Evolutionary conservation across 1,140 invertebrate species (phyloP), one percentile per base, ranked within the genome.

Genomic region (Lutraria rhynchaena): DNA sequence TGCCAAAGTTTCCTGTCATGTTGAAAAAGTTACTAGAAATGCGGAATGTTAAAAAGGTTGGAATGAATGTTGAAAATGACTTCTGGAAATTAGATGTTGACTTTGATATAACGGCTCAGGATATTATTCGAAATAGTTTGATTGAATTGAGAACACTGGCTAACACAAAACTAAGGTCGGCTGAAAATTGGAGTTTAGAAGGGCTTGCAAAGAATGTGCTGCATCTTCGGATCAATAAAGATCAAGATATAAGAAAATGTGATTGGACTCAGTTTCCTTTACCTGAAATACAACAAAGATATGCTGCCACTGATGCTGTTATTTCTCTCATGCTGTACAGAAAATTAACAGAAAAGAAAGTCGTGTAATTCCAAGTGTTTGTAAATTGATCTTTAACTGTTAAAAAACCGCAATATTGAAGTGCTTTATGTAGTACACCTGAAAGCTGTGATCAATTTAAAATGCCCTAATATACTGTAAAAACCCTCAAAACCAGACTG

Each of bases 251-350:
- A 15, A 61, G 86, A 31, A 83, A 83, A 65, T 75, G 84, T 84
- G 69, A 87, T 51, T 87, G 86, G 86, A 70, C 71, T 27, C 80
- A 81, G 22, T 86, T 71, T 70, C 86, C 86, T 22, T 55, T 87
- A 3, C 63, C 82, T 27, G 65, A 83, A 27, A 19, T 37, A 49
- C 84, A 87, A 31, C 83, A 86, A 53, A 69, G 15, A 24, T 87
- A 87, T 69, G 84, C 86, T 35, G 86, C 86, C n/a, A 85, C 82
- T 27, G 86, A 87, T 84, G 86, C 86, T 55, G 81, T 81, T 67
- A 81, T 84, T 44, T 85, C 82, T 9, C 75, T 80, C 24, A 73
- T 80, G 33, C 13, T 86, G 9, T 84, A 83, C 35, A 41, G 84
- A 27, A 61, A 75, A 49, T 27, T 81, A 24, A 78, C 27, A 5